Conservation (phyloP, 2,888 invertebrate species). For the Molorchus minor region DNA sequence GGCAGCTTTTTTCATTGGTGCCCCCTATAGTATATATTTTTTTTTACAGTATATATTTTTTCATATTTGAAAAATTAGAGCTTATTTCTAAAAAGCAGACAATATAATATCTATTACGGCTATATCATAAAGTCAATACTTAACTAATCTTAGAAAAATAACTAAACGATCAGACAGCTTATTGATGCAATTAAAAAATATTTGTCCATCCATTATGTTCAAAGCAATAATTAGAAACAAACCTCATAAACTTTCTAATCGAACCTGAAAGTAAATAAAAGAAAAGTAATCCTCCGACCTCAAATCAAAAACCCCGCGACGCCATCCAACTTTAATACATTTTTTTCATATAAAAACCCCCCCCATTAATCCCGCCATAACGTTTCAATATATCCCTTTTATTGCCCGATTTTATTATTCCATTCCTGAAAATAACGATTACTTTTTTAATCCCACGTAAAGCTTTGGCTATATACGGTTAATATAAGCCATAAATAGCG, state of each 20-base stretch:
- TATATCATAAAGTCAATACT: too few relatives aligned
- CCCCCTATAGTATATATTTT: too few relatives aligned
- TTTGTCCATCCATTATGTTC: not conserved
- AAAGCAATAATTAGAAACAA: not conserved
- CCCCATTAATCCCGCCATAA: slow-evolving; percentile 37
- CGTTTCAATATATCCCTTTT: slow-evolving; percentile 44
- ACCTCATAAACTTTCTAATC: not conserved
- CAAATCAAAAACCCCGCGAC: slow-evolving; percentile 18
- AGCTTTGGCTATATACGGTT: slow-evolving; percentile 39
- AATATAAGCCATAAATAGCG: slow-evolving; percentile 42
- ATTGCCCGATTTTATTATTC: slow-evolving; percentile 43
- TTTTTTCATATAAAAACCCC: slow-evolving; percentile 36
- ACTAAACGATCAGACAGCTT: too few relatives aligned
- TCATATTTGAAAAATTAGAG: too few relatives aligned
- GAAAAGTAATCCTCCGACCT: not conserved
- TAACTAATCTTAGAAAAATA: too few relatives aligned
- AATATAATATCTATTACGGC: too few relatives aligned
- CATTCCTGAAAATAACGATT: slow-evolving; percentile 44
- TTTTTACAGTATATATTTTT: too few relatives aligned
- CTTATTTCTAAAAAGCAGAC: too few relatives aligned
- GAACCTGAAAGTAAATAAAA: not conserved
- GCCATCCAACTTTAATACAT: slow-evolving; percentile 28
- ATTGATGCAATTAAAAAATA: not conserved
- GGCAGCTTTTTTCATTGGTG: too few relatives aligned
- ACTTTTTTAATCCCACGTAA: slow-evolving; percentile 49